phyloP scores from a whole-genome alignment of 2,888 invertebrate species.

The Cheilosia soror region DNA sequence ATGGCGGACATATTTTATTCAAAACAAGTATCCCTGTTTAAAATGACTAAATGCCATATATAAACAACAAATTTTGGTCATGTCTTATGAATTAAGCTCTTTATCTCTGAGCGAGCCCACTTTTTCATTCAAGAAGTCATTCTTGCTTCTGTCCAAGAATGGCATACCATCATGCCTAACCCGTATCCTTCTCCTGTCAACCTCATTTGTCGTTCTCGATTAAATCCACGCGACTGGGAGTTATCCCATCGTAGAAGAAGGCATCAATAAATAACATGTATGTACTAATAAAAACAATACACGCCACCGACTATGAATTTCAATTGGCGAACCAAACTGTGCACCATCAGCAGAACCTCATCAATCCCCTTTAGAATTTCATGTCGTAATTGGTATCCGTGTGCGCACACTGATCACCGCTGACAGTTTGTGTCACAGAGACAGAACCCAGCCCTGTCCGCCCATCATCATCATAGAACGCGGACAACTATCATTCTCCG shows the following conservation, averaged over 20 bases:
- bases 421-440: constrained; percentile 43
- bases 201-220: constrained; percentile 71
- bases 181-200: constrained; percentile 46
- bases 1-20: too few species aligned
- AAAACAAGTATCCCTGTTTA: too few species aligned
- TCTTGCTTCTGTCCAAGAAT: too few species aligned
- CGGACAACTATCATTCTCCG: constrained; percentile 33
- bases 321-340: constrained; percentile 44
- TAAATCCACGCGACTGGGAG: constrained; percentile 66
- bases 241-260: constrained; percentile 30
- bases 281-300: constrained; percentile 2
- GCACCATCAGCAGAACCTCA: constrained; percentile 14
- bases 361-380: constrained; percentile 64
- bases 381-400: constrained; percentile 73
- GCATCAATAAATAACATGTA: background rate
- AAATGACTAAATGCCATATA: too few species aligned
- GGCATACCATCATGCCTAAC: constrained; percentile 6
- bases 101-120: too few species aligned
- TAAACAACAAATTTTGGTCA: too few species aligned
- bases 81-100: too few species aligned
- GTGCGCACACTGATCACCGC: constrained; percentile 63
- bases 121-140: too few species aligned
- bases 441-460: constrained; percentile 22
- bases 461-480: constrained; percentile 10
- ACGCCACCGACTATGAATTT: constrained; percentile 41